Evolutionary conservation across 2,888 invertebrate genomes (phyloP).

Genomic region (Oxycera nigricornis): DNA sequence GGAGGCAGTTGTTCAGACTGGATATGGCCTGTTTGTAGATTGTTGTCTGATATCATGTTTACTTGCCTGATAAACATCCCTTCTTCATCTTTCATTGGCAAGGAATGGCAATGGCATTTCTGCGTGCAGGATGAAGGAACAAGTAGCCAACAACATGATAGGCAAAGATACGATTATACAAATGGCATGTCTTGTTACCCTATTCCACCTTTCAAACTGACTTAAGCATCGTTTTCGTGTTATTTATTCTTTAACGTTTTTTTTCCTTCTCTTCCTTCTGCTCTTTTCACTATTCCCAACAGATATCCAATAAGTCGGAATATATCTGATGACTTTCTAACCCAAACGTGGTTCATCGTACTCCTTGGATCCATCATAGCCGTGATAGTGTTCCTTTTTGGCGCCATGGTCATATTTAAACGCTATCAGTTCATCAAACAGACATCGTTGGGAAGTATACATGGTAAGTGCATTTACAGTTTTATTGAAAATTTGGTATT

Average conservation of each 20-base stretch:
- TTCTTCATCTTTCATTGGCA: neutral
- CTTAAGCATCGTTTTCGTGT: constrained; percentile 15
- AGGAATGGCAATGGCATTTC: no score
- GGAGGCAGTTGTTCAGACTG: neutral
- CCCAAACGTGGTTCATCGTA: constrained; percentile 90
- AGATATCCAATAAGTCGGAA: constrained; percentile 65
- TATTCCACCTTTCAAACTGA: constrained; percentile 36
- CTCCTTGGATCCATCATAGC: constrained; percentile 84
- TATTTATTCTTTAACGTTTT: neutral
- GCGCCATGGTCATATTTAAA: constrained; percentile 79
- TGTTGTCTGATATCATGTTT: constrained; percentile 22
- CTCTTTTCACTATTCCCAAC: constrained; percentile 50
- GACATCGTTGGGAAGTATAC: constrained; percentile 69
- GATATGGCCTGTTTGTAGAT: neutral
- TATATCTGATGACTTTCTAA: constrained; percentile 75
- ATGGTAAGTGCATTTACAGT: constrained; percentile 57
- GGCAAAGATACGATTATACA: constrained; percentile 30
- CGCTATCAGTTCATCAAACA: constrained; percentile 76
- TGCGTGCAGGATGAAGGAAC: no score
- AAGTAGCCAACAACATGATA: constrained; percentile 14
- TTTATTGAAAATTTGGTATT: constrained; percentile 31
- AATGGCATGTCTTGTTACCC: constrained; percentile 37
- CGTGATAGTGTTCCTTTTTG: constrained; percentile 82
- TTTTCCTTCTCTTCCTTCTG: constrained; percentile 60
- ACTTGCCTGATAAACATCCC: neutral